Conservation (phyloP, 2,113 vertebrate genomes). For the Sphaerodactylus townsendi region DNA sequence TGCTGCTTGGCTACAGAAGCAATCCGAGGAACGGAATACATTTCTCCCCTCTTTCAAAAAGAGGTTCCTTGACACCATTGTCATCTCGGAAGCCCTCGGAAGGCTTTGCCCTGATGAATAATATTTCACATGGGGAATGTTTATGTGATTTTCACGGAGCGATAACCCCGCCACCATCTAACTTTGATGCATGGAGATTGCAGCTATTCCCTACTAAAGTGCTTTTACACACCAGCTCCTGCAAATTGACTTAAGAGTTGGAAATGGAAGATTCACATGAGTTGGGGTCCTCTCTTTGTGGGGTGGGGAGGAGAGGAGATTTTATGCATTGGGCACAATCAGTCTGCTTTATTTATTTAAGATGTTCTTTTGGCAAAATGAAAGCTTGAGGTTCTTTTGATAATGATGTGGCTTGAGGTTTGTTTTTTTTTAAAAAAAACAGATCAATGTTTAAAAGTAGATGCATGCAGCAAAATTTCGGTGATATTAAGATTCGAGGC, state of each 20-base stretch:
- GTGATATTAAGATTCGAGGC: neutral
- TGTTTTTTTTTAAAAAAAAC: neutral
- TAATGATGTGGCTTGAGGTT: neutral
- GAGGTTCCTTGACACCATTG: conserved; percentile 77
- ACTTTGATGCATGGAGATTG: conserved; percentile 81
- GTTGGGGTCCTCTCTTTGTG: conserved; percentile 63
- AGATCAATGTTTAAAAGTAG: neutral
- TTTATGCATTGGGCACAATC: conserved; percentile 67
- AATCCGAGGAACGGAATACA: conserved; percentile 76
- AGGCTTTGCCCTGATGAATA: conserved; percentile 80
- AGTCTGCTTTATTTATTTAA: conserved; percentile 59
- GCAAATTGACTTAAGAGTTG: conserved; percentile 81
- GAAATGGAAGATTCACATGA: conserved; percentile 75
- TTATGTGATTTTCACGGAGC: conserved; percentile 83
- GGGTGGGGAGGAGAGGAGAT: conserved; percentile 59
- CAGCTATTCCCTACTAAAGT: conserved; percentile 74
- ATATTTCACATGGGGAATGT: conserved; percentile 83
- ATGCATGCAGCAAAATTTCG: neutral
- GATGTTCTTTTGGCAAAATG: conserved; percentile 54
- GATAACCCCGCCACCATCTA: conserved; percentile 72
- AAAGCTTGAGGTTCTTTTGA: conserved; percentile 24
- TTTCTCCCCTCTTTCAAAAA: conserved; percentile 70
- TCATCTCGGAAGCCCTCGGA: conserved; percentile 75
- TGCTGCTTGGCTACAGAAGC: conserved; percentile 76
- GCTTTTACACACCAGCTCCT: conserved; percentile 79